phyloP scores from a whole-genome alignment of 2,113 vertebrate genomes.

The Coptodon rendalli region DNA sequence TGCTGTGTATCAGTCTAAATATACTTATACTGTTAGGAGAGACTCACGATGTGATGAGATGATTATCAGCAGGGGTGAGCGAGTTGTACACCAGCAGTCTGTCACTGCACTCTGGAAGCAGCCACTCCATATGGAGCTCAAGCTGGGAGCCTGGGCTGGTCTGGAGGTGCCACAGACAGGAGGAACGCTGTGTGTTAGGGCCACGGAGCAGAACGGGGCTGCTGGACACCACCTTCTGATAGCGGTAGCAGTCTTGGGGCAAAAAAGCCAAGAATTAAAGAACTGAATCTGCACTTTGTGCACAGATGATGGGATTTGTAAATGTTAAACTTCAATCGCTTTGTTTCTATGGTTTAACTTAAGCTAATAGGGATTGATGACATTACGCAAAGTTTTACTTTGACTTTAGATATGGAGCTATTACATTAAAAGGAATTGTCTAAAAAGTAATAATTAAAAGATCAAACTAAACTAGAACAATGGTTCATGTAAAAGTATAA shows the following conservation, averaged over 20 bases:
- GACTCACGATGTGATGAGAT: slow-evolving; percentile 90
- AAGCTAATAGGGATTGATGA: not conserved
- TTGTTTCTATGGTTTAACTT: not conserved
- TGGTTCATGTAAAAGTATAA: not conserved
- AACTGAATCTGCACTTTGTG: fast-evolving
- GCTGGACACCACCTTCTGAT: slow-evolving; percentile 72
- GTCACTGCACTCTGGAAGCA: slow-evolving; percentile 81
- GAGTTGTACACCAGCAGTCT: slow-evolving; percentile 81
- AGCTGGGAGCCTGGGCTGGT: slow-evolving; percentile 75
- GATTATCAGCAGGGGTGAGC: slow-evolving; percentile 70
- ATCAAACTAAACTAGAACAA: not conserved
- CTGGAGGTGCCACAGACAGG: slow-evolving; percentile 89
- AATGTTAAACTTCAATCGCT: not conserved
- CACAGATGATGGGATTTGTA: not conserved
- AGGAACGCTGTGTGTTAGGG: slow-evolving; percentile 76
- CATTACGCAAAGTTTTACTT: not conserved
- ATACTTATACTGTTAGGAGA: not conserved
- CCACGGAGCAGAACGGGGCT: slow-evolving; percentile 69
- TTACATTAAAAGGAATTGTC: not conserved
- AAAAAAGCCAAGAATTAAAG: not conserved
- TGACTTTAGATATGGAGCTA: not conserved
- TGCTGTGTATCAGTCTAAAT: not conserved
- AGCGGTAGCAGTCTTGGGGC: slow-evolving; percentile 82
- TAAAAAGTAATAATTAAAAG: not conserved
- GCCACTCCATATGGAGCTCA: slow-evolving; percentile 84